Percentiles rank a stretch among this genome's conserved stretches.
Conservation (phyloP, 2,888 invertebrate species). For the Thereva nobilitata region DNA sequence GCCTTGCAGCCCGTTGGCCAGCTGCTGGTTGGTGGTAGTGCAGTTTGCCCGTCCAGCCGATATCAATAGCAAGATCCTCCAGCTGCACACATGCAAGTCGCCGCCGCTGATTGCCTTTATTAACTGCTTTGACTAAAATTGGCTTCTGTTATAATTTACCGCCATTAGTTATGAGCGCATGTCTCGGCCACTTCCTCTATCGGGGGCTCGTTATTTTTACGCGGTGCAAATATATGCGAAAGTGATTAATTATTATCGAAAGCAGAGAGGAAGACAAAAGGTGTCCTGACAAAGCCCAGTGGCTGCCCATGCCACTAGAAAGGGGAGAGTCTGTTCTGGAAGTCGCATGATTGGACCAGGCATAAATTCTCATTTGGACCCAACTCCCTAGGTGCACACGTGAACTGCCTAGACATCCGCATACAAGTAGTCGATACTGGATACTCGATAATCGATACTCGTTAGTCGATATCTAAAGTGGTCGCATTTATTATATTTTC, state of each 20-base stretch:
- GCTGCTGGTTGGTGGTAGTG: not conserved
- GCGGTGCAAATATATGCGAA: slow-evolving; percentile 4
- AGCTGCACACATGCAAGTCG: slow-evolving; percentile 18
- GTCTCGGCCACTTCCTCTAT: slow-evolving; percentile 22
- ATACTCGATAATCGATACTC: too few species aligned
- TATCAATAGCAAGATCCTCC: not conserved
- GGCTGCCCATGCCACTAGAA: not conserved
- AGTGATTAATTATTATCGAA: not conserved
- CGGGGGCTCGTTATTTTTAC: slow-evolving; percentile 4
- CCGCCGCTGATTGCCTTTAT: slow-evolving; percentile 20
- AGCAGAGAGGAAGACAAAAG: not conserved
- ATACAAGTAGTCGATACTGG: too few species aligned
- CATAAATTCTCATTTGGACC: slow-evolving; percentile 32
- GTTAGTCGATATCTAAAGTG: not conserved
- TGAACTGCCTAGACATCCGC: not conserved
- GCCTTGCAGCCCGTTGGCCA: not conserved
- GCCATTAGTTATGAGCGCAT: slow-evolving; percentile 37
- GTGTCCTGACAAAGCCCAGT: not conserved
- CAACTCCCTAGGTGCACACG: not conserved
- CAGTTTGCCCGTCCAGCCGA: not conserved
- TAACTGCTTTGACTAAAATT: slow-evolving; percentile 25
- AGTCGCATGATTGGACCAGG: slow-evolving; percentile 16
- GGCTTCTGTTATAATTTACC: slow-evolving; percentile 40
- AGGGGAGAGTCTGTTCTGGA: not conserved
- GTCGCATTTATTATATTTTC: not conserved